Conservation (phyloP, 2,113 vertebrate genomes). For the Plectropomus leopardus region DNA sequence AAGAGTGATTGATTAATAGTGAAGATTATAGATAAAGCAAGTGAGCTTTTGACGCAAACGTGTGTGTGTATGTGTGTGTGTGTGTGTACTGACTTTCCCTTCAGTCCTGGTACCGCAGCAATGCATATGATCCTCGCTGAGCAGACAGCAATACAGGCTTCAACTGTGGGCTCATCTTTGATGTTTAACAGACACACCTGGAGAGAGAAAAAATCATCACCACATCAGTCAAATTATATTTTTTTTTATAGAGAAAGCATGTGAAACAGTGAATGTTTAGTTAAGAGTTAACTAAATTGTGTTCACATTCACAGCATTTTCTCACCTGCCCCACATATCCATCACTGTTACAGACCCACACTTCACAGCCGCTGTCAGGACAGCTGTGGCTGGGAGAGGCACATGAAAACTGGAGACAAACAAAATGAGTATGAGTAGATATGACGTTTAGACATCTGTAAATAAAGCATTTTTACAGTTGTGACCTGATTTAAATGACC, state of each 20-base stretch:
- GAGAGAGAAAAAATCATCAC: neutral
- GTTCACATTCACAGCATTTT: too few species aligned
- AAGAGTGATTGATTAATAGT: neutral
- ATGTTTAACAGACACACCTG: conserved; percentile 95
- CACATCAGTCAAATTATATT: neutral
- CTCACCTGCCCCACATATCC: conserved; percentile 98
- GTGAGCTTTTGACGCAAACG: too few species aligned
- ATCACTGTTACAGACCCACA: conserved; percentile 99
- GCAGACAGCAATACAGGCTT: conserved; percentile 98
- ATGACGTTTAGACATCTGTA: neutral
- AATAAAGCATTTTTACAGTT: neutral
- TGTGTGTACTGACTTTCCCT: conserved; percentile 73
- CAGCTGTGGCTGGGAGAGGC: conserved; percentile 96
- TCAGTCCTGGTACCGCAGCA: conserved; percentile 94
- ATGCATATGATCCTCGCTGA: conserved; percentile 98
- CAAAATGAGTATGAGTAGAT: neutral
- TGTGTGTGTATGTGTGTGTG: too few species aligned
- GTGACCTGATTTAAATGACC: neutral
- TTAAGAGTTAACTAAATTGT: too few species aligned
- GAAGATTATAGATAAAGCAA: neutral
- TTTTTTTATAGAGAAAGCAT: neutral
- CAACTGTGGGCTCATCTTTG: conserved; percentile 94
- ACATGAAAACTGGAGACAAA: conserved; percentile 91
- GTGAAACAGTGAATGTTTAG: too few species aligned
- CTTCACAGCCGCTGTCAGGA: conserved; percentile 91